Evolutionary conservation across 2,888 invertebrate genomes (phyloP), one percentile per base, ranked within the genome.

Genomic region (Callyntrura sp.): DNA sequence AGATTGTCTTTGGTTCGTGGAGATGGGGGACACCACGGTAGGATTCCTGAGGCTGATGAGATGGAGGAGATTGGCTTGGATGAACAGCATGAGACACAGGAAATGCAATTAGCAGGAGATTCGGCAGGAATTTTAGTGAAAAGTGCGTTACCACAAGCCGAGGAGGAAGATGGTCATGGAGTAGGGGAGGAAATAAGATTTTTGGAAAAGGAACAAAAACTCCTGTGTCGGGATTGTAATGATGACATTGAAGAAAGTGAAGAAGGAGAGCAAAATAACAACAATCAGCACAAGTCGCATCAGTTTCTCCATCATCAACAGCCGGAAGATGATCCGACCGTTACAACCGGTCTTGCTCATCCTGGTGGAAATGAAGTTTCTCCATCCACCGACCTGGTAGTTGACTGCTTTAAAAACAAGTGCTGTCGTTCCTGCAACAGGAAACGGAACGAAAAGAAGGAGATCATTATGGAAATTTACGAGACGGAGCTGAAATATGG

Each of bases 401-500:
- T 4, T 20, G 60, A 60, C 5, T 20, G 6, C 11, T 20, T 23
- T 2, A 68, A 68, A 68, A 68, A 43, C 20, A 78, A 55, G n/a
- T 78, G 57, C 48, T 99, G 98, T 94, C 96, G 97, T 92, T 98
- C 98, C 94, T 99, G 99, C 94, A 96, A 96, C 89, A 97, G 98
- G 94, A 97, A 97, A 94, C 96, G 98, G 86, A 96, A 97, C 9
- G 98, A 99, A 94, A 96, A 98, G 85, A 98, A 98, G 94, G 98
- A 99, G 95, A 98, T 98, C 51, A 97, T 99, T 82, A 97, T 97
- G 3, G 99, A 99, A 95, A 98, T 99, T 91, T 97, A 98, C 4
- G 98, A 99, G 95, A 99, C 99, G 0, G 99, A 99, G 95, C 97
- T 98, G 94, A 99, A 98, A 94, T 99, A 99, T 94, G 98, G 98